Conservation (phyloP, 1,140 invertebrate genomes). For the Anoplolepis gracilipes region DNA sequence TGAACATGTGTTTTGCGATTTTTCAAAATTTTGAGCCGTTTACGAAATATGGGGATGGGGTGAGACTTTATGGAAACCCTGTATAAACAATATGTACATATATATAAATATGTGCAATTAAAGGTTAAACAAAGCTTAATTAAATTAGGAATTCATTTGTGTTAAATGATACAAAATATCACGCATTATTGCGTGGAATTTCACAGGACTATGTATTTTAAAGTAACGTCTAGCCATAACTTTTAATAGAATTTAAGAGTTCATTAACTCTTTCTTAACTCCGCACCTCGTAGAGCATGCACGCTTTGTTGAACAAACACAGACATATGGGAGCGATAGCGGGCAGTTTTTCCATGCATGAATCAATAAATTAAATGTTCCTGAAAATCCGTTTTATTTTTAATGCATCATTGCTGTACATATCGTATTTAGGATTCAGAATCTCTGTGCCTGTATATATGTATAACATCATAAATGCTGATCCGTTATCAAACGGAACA, state of each 20-base stretch:
- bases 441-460: conserved; percentile 29
- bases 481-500: conserved; percentile 71
- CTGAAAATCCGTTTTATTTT: conserved; percentile 44
- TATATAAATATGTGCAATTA: neutral
- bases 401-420: conserved; percentile 8
- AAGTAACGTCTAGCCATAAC: neutral
- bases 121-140: neutral
- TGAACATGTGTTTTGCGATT: no score
- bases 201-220: neutral
- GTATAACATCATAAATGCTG: conserved; percentile 28
- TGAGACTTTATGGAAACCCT: no score
- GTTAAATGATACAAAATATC: neutral
- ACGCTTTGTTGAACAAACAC: conserved; percentile 28
- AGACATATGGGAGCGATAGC: neutral
- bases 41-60: no score
- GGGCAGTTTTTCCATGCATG: neutral
- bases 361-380: conserved; percentile 31
- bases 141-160: neutral
- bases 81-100: neutral
- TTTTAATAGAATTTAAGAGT: conserved; percentile 39
- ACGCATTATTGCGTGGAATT: neutral
- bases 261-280: conserved; percentile 23
- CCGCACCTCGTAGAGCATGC: neutral
- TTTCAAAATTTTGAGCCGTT: no score
- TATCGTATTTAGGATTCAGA: neutral